Evolutionary conservation across 2,888 invertebrate species (phyloP), one percentile per base, ranked within the genome.

Genomic region (Brachypalpus laphriformis): DNA sequence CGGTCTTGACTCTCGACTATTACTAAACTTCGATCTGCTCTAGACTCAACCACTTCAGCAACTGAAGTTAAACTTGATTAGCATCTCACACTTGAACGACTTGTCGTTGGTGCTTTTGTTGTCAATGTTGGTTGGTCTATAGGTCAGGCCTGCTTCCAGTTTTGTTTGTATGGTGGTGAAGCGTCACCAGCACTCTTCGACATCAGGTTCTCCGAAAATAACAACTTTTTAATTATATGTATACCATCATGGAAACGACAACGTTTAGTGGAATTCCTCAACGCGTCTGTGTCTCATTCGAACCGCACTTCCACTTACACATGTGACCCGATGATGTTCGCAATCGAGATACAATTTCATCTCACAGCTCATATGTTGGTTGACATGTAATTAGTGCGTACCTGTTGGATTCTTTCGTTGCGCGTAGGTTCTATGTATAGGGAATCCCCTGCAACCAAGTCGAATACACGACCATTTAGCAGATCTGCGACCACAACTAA

Each of bases 51-150:
- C 85, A 81, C 85, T 66, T 76, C 70, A 75, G 49, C 59, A 65
- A 85, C 85, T 85, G 85, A 85, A 71, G 65, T 85, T 76, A 34
- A 81, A 76, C 71, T 85, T 85, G 70, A 85, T 85, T 81, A 85
- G 85, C 71, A 80, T 85, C 85, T 57, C 45, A 57, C 68, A 85
- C 83, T 85, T 75, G 74, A 85, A 59, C 63, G 75, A 75, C 74
- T 68, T 61, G 74, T 75, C 20, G 70, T 20, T 72, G 61, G 54
- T 57, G 59, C 40, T 66, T 71, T 82, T 63, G 72, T 65, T 74
- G 49, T 63, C 80, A 80, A 68, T 34, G 22, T 56, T 61, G 42
- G 22, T 56, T 61, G 42, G 72, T 72, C 71, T 65, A 57, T 66
- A 57, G 71, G 77, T 83, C 68, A 47, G 54, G 47, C 66, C 59